Evolutionary conservation across 2,888 invertebrate genomes (phyloP), one percentile per base, ranked within the genome.

Genomic region (Erynnis tages): DNA sequence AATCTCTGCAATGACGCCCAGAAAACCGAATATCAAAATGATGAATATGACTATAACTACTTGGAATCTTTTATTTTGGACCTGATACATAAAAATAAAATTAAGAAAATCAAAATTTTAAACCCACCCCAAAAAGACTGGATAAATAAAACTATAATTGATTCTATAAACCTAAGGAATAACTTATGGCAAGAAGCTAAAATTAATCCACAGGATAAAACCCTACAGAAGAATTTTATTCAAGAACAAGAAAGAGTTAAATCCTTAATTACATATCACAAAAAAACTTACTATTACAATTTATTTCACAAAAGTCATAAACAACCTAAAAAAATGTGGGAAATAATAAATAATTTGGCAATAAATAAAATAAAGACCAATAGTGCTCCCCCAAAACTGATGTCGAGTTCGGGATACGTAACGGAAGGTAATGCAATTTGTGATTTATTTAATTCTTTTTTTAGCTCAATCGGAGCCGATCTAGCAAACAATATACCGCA

Each of bases 121-220:
- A 53, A 55, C 14, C 14, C 16, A 35, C 55, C 53, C 2, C 37
- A 23, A 29, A 35, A 48, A 7, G 48, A 60, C n/a, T 59, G 60
- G 61, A 60, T 61, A 7, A 58, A 58, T 19, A 59, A 56, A 53
- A n/a, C 23, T 1, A 54, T 63, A 10, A 49, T 58, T 10, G 10
- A 44, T 2, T 5, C 23, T 6, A 59, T 63, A 37, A 44, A 58
- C 16, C 21, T 37, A 13, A 43, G 60, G 34, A 61, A 61, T 30
- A 4, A 5, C 23, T 30, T 58, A 23, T 56, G 58, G 53, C 37
- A 37, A 6, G n/a, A 46, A 54, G 4, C 14, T 5, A 57, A 54
- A 41, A 8, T 1, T 4, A 21, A 49, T 8, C 49, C 45, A 17
- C 7, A 45, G 6, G 17, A 52, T 25, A 27, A 46, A 10, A n/a